A percentile compares a stretch with the other conserved stretches of the same genome.
Conservation (phyloP, 2,113 vertebrate genomes). For the Podiceps cristatus region DNA sequence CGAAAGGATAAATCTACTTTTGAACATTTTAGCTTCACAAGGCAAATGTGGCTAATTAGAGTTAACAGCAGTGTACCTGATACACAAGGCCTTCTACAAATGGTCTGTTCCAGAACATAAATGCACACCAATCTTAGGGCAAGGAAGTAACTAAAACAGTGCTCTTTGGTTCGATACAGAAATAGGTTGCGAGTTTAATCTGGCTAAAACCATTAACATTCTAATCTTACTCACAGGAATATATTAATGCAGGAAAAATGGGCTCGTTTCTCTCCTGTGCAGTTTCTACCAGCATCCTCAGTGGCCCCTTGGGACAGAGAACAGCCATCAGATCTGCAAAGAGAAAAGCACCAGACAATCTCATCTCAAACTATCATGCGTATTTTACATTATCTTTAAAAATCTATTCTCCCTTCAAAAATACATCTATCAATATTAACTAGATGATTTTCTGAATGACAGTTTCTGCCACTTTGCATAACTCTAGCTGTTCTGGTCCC, state of each 20-base stretch:
- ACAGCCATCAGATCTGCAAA: conserved; percentile 92
- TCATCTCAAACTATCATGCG: background rate
- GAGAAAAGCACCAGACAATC: conserved; percentile 5
- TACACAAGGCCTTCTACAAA: background rate
- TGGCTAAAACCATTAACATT: background rate
- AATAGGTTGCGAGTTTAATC: background rate
- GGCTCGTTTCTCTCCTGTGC: conserved; percentile 98
- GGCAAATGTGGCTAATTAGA: background rate
- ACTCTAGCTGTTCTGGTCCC: background rate
- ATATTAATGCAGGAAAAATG: conserved; percentile 97
- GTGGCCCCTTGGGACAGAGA: conserved; percentile 91
- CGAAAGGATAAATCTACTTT: background rate
- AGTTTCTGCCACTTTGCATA: background rate
- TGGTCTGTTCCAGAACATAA: background rate
- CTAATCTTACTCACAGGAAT: conserved; percentile 89
- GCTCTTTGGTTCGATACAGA: background rate
- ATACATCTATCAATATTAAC: background rate
- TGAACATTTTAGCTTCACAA: background rate
- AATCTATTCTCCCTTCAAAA: background rate
- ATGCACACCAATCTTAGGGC: background rate
- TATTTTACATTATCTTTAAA: background rate
- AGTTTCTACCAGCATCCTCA: conserved; percentile 95
- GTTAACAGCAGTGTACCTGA: background rate
- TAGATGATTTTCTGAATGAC: background rate
- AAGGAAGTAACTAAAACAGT: background rate